Percentiles rank a stretch among this genome's conserved stretches.
phyloP scores from a whole-genome alignment of 2,113 vertebrate species.

The Brienomyrus longianalis region DNA sequence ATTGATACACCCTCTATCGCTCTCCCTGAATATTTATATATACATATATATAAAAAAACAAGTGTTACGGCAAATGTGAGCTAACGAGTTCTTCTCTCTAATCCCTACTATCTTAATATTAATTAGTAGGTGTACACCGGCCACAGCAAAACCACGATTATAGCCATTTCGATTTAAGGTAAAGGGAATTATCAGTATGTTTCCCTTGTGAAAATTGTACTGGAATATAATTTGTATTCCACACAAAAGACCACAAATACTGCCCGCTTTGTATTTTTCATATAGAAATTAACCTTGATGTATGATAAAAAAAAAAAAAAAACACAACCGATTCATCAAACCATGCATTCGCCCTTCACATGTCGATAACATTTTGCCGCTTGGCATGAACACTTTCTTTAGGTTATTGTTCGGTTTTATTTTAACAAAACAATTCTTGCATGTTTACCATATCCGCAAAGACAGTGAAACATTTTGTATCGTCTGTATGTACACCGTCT shows the following conservation, averaged over 20 bases:
- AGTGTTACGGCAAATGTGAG: slow-evolving; percentile 27
- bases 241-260: not conserved
- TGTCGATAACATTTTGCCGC: not conserved
- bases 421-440: not conserved
- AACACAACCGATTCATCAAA: not conserved
- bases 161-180: not conserved
- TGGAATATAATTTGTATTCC: not conserved
- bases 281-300: not conserved
- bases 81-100: slow-evolving; percentile 38
- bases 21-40: not conserved
- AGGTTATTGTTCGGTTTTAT: not conserved
- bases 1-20: slow-evolving; percentile 18
- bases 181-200: not conserved
- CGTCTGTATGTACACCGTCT: not conserved
- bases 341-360: not conserved
- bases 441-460: not conserved
- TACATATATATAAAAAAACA: slow-evolving; percentile 9
- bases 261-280: not conserved
- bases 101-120: slow-evolving; percentile 20
- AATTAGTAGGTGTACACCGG: not conserved
- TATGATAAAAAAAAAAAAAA: not conserved
- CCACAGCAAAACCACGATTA: not conserved
- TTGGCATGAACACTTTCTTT: not conserved
- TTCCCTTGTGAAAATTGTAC: not conserved
- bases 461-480: not conserved